Conservation (phyloP, 2,113 vertebrate species). For the Catharus fuscescens region DNA sequence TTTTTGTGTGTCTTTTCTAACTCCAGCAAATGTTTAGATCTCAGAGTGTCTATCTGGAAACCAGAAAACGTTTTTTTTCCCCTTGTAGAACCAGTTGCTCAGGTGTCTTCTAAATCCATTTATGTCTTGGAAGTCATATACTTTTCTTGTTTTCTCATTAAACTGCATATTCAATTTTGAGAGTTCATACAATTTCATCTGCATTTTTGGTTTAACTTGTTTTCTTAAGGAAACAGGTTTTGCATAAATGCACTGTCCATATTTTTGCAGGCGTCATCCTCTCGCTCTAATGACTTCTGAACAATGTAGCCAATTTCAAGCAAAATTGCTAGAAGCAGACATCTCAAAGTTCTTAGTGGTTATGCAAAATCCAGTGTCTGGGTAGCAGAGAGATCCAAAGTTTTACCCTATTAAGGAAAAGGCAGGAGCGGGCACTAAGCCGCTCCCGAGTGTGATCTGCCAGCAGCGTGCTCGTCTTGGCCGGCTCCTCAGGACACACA, state of each 20-base stretch:
- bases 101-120: neutral
- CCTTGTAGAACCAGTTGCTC: neutral
- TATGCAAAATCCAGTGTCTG: neutral
- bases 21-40: neutral
- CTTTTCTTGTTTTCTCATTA: neutral
- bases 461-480: neutral
- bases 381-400: neutral
- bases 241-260: neutral
- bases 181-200: neutral
- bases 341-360: neutral
- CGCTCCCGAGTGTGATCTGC: accelerated
- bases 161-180: neutral
- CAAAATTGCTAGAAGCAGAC: neutral
- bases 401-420: neutral
- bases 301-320: neutral
- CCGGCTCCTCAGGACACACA: neutral
- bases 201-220: neutral
- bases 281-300: neutral
- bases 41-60: neutral
- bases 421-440: neutral
- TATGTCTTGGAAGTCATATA: neutral
- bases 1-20: neutral
- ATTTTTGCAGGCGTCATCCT: neutral
- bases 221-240: slow-evolving; percentile 17
- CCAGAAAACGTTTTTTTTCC: neutral